A percentile compares a stretch with the other conserved stretches of the same genome.
These are phyloP conservation scores for Rhagoletis zephyria DNA, from an alignment of 1,140 invertebrate species.

Conservation along the genomic window DNA sequence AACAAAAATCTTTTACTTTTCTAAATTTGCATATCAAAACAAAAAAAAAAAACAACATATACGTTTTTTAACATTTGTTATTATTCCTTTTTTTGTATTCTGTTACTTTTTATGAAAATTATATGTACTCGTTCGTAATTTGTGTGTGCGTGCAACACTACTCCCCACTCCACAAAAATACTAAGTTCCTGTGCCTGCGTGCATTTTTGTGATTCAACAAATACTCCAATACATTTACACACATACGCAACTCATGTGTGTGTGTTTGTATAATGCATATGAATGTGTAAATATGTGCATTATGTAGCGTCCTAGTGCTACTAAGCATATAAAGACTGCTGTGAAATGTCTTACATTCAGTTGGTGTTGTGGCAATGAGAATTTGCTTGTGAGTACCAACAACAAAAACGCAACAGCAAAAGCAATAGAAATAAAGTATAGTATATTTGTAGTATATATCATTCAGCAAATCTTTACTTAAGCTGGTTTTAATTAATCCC, in stretches of 20 bases:
- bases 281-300: background rate
- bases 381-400: slow-evolving; percentile 51
- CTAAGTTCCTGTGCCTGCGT: background rate
- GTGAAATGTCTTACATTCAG: slow-evolving; percentile 29
- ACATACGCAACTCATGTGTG: background rate
- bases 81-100: slow-evolving; percentile 20
- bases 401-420: background rate
- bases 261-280: background rate
- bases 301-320: slow-evolving; percentile 15
- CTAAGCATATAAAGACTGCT: background rate
- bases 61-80: slow-evolving; percentile 4
- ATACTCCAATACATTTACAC: background rate
- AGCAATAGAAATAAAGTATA: background rate
- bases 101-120: slow-evolving; percentile 35
- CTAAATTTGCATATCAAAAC: slow-evolving; percentile 5
- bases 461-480: background rate
- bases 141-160: slow-evolving; percentile 26
- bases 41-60: background rate
- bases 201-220: background rate
- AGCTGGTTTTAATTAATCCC: background rate
- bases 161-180: slow-evolving; percentile 19
- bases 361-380: slow-evolving; percentile 52
- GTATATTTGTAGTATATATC: background rate
- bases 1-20: background rate
- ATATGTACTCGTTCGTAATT: slow-evolving; percentile 30